Conservation (phyloP, 2,888 invertebrate species). For the Epistrophe eligans region DNA sequence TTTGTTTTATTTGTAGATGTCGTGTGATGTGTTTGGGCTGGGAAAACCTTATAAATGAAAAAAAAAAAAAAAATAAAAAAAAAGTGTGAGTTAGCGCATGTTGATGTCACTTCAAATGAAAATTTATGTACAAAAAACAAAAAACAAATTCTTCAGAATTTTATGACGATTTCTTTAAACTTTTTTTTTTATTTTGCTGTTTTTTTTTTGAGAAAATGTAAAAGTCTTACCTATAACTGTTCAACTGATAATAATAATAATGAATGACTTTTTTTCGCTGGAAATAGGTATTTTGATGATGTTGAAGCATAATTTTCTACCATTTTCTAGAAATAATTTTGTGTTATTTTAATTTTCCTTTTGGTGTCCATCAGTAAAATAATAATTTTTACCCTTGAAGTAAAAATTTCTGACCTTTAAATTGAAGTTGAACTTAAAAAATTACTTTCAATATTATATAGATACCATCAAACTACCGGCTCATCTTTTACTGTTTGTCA, state of each 20-base stretch:
- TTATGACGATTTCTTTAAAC: not conserved
- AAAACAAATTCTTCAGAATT: not conserved
- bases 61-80: not conserved
- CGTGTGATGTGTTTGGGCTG: constrained; percentile 18
- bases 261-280: not conserved
- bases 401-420: not conserved
- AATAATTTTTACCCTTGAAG: not conserved
- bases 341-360: not conserved
- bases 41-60: constrained; percentile 26
- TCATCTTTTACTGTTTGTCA: too few relatives aligned
- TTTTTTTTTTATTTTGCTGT: not conserved
- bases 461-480: too few relatives aligned
- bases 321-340: not conserved
- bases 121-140: not conserved
- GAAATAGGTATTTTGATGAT: too few relatives aligned
- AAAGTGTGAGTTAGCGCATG: constrained; percentile 16
- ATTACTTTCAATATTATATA: too few relatives aligned
- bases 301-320: too few relatives aligned
- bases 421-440: not conserved
- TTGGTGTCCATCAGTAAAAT: too few relatives aligned
- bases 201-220: not conserved
- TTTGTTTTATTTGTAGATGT: constrained; percentile 24
- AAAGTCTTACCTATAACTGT: not conserved
- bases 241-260: not conserved
- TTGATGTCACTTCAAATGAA: constrained; percentile 19